Conservation (phyloP, 2,888 invertebrate genomes). For the Orthonevra nobilis region DNA sequence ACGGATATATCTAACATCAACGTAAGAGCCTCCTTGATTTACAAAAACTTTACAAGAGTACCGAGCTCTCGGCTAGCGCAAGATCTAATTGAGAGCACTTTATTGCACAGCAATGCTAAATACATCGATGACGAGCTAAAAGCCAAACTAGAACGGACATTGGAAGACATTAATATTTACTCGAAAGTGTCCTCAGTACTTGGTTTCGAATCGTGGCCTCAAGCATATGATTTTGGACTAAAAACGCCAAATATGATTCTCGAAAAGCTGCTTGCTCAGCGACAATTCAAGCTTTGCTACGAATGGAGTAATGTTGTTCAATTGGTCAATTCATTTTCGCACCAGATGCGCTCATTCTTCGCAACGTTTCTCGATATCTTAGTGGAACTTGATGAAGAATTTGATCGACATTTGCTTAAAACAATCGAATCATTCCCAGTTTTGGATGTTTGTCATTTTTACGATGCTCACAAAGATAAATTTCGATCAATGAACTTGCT, state of each 20-base stretch:
- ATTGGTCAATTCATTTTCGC: conserved; percentile 72
- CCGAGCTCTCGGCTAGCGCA: conserved; percentile 76
- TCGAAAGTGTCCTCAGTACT: conserved; percentile 83
- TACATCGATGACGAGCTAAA: conserved; percentile 76
- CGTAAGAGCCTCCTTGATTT: conserved; percentile 74
- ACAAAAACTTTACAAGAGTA: conserved; percentile 77
- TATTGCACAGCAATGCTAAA: conserved; percentile 81
- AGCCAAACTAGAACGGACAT: conserved; percentile 81
- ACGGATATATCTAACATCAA: conserved; percentile 75
- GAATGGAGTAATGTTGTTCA: conserved; percentile 86
- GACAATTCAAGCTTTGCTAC: conserved; percentile 82
- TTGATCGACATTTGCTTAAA: conserved; percentile 80
- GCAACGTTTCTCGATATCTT: conserved; percentile 74
- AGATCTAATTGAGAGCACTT: conserved; percentile 78
- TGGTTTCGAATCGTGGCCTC: conserved; percentile 83
- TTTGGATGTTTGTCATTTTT: conserved; percentile 83
- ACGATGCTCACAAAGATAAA: conserved; percentile 84
- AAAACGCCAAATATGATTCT: conserved; percentile 77
- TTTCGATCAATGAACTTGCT: conserved; percentile 84
- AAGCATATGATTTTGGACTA: conserved; percentile 81
- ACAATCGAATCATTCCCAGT: conserved; percentile 83
- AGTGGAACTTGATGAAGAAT: conserved; percentile 73
- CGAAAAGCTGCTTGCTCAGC: conserved; percentile 75
- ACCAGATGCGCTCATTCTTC: conserved; percentile 77
- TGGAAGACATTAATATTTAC: conserved; percentile 84